Evolutionary conservation across 2,888 invertebrate species (phyloP).

Genomic region (Arctia plantaginis): DNA sequence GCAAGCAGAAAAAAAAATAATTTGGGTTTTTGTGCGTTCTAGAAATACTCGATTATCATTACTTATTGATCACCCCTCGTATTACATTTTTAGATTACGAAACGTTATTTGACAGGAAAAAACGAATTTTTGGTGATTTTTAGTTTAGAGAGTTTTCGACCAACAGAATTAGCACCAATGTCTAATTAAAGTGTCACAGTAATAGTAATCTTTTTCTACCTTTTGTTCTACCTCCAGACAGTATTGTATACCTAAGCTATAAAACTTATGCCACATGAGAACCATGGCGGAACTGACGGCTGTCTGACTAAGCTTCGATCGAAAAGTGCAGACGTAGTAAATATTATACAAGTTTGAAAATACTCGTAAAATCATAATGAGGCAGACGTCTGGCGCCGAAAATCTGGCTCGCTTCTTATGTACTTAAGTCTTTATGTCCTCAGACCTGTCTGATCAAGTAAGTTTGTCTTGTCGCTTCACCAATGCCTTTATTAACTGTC

Average conservation of each 20-base stretch:
- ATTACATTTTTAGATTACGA: no score
- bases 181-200: no score
- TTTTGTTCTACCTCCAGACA: background rate
- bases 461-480: background rate
- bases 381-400: constrained; percentile 29
- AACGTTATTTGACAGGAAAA: no score
- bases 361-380: constrained; percentile 24
- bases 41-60: no score
- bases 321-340: constrained; percentile 27
- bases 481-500: background rate
- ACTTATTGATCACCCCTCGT: no score
- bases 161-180: no score
- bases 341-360: constrained; percentile 24
- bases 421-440: background rate
- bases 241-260: background rate
- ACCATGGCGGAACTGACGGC: constrained; percentile 19
- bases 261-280: background rate
- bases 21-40: no score
- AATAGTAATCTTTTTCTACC: no score
- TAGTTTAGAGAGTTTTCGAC: no score
- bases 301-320: constrained; percentile 16
- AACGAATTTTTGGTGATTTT: no score
- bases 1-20: no score
- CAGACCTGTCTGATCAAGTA: background rate
- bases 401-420: constrained; percentile 2